Conservation (phyloP, 2,888 invertebrate genomes). For the Agrochola lychnidis region DNA sequence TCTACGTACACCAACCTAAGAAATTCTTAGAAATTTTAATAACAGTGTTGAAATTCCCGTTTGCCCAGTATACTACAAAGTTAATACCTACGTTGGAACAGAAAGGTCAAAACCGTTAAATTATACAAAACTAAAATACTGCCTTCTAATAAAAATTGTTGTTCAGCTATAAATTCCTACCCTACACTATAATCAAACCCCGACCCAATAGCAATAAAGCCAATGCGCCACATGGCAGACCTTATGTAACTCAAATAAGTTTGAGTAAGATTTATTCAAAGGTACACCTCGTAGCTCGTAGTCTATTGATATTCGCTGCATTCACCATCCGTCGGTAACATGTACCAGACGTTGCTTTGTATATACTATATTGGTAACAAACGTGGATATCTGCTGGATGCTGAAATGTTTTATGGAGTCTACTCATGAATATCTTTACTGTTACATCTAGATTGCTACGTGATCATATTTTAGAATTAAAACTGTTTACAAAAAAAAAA, state of each 20-base stretch:
- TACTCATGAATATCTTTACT: conserved; percentile 9
- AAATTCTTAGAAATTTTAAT: neutral
- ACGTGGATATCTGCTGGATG: neutral
- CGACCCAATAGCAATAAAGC: conserved; percentile 33
- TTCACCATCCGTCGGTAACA: neutral
- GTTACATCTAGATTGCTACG: neutral
- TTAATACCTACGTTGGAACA: neutral
- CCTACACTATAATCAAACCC: conserved; percentile 32
- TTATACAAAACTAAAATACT: conserved; percentile 16
- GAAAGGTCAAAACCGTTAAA: conserved; percentile 24
- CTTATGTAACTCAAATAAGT: conserved; percentile 20
- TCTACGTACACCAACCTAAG: neutral
- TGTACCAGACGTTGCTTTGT: neutral
- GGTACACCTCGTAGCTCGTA: neutral
- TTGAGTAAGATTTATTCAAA: conserved; percentile 26
- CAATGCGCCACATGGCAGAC: conserved; percentile 14
- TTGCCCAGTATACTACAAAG: neutral
- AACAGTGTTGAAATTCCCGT: neutral
- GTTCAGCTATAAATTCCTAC: conserved; percentile 21
- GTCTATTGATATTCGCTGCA: conserved; percentile 31
- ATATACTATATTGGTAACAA: conserved; percentile 4
- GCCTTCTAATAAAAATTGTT: conserved; percentile 35
- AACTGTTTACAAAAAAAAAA: neutral
- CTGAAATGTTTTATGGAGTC: neutral
- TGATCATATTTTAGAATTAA: neutral